A percentile compares a stretch with the other conserved stretches of the same genome.
Conservation (phyloP, 1,140 invertebrate genomes). For the Drosophila truncata region DNA sequence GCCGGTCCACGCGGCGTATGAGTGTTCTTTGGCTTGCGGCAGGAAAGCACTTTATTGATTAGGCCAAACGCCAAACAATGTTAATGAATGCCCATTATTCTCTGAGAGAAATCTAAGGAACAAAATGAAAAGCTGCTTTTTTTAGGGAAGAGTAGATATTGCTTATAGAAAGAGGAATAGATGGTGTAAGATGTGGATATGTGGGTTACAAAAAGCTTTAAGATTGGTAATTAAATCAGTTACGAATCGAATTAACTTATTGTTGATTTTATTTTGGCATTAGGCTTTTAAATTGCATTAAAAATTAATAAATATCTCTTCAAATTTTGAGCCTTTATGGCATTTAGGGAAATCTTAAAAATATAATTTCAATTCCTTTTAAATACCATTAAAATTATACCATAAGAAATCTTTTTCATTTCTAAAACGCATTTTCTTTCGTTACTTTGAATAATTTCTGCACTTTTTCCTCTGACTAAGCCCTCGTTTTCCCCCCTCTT, state of each 20-base stretch:
- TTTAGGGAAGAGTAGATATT: not conserved
- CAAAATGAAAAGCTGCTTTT: not conserved
- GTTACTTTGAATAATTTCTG: not conserved
- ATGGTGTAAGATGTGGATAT: not conserved
- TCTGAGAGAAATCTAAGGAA: not conserved
- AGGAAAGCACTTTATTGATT: slow-evolving; percentile 19
- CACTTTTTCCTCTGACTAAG: not conserved
- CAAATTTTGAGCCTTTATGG: not conserved
- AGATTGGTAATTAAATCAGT: not conserved
- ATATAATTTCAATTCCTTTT: not conserved
- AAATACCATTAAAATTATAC: not conserved
- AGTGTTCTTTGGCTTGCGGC: slow-evolving; percentile 2
- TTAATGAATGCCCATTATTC: slow-evolving; percentile 12
- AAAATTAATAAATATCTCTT: no score
- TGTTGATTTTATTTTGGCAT: not conserved
- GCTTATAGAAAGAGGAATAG: not conserved
- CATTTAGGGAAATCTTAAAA: not conserved
- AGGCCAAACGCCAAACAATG: slow-evolving; percentile 13
- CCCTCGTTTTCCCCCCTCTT: not conserved
- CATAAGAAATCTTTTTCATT: not conserved
- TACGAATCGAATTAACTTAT: not conserved
- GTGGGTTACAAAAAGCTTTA: not conserved
- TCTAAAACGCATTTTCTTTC: no score
- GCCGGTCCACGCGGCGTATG: slow-evolving; percentile 25
- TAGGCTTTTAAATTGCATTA: not conserved